Conservation (phyloP, 2,113 vertebrate genomes). For the Antigone vipio region DNA sequence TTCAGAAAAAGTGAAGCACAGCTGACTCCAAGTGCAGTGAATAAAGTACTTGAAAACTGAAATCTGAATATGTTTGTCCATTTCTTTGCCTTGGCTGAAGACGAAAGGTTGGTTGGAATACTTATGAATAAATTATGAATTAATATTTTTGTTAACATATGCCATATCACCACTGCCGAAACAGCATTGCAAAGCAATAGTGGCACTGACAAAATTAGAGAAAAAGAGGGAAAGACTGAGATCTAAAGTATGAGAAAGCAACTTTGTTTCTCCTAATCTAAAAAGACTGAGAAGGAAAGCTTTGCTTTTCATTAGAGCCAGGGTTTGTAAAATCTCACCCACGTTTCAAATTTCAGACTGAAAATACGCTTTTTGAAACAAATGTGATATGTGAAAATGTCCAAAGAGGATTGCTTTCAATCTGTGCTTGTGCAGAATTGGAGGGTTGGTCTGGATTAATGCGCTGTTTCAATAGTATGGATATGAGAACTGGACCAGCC, state of each 20-base stretch:
- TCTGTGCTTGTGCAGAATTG: background rate
- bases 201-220: background rate
- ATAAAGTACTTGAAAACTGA: constrained; percentile 4
- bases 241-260: background rate
- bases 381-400: background rate
- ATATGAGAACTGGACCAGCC: background rate
- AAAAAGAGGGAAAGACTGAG: background rate
- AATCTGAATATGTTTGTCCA: background rate
- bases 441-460: background rate
- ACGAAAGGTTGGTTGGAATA: background rate
- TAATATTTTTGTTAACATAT: background rate
- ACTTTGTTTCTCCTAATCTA: background rate
- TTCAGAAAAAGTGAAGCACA: background rate
- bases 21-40: background rate
- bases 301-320: background rate
- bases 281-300: background rate
- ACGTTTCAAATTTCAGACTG: background rate
- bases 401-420: background rate
- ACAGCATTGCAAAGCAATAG: background rate
- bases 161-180: background rate
- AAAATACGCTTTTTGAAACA: background rate
- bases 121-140: background rate
- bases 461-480: background rate
- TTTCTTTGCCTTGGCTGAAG: background rate
- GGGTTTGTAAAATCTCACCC: background rate